phyloP scores from a whole-genome alignment of 2,113 vertebrate genomes.

The Carassius auratus region DNA sequence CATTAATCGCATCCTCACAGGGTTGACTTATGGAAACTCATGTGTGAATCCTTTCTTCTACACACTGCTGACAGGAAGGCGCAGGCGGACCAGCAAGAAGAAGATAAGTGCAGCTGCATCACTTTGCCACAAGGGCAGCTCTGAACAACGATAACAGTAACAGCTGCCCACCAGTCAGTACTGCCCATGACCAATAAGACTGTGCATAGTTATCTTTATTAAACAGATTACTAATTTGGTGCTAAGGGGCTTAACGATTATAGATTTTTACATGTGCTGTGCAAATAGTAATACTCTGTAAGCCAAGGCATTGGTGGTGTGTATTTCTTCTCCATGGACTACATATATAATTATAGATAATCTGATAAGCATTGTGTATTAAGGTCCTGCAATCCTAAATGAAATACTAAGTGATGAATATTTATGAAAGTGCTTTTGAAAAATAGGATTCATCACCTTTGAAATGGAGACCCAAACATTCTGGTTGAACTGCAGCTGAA shows the following conservation, averaged over 20 bases:
- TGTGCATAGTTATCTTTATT: conserved; percentile 1
- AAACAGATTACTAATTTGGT: conserved; percentile 10
- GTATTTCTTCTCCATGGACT: neutral
- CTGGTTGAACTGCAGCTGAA: neutral
- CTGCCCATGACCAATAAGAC: conserved; percentile 5
- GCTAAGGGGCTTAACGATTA: neutral
- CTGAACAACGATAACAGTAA: conserved; percentile 58
- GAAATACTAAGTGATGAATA: neutral
- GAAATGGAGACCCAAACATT: neutral
- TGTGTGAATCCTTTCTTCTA: conserved; percentile 86
- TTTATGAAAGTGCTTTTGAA: neutral
- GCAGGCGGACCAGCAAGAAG: conserved; percentile 62
- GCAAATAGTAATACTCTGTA: neutral
- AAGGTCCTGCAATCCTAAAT: neutral
- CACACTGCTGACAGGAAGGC: conserved; percentile 80
- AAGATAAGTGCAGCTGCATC: conserved; percentile 66
- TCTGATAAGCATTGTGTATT: neutral
- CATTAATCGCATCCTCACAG: conserved; percentile 82
- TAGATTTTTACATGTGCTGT: neutral
- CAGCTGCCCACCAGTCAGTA: neutral
- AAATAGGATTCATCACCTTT: neutral
- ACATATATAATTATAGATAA: too few species aligned
- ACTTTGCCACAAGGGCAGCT: conserved; percentile 74
- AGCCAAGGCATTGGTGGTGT: neutral
- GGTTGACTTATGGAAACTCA: conserved; percentile 84